A percentile compares a stretch with the other conserved stretches of the same genome.
Evolutionary conservation across 1,140 invertebrate genomes (phyloP).

Genomic region (Drosophila sucinea): DNA sequence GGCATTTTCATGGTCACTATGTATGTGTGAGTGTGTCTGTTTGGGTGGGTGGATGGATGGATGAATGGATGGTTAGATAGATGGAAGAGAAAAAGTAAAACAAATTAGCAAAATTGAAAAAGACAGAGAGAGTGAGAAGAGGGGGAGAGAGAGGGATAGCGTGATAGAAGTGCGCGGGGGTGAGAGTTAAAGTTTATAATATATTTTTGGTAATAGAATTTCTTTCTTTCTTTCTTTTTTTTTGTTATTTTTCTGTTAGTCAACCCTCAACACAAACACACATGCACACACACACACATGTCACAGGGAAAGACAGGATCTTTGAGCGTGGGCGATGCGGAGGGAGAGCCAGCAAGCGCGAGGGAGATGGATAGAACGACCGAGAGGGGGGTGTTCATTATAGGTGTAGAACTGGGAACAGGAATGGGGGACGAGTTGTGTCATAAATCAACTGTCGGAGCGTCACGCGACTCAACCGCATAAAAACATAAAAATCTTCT

Average conservation of each 20-base stretch:
- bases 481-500: conserved; percentile 54
- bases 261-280: conserved; percentile 19
- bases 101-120: conserved; percentile 59
- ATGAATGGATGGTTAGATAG: conserved; percentile 1
- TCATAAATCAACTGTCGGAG: conserved; percentile 59
- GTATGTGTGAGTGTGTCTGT: conserved; percentile 34
- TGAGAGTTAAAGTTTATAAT: conserved; percentile 14
- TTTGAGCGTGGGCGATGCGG: conserved; percentile 6
- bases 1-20: conserved; percentile 75
- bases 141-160: conserved; percentile 4
- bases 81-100: conserved; percentile 1
- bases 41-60: not conserved
- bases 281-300: conserved; percentile 13
- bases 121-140: conserved; percentile 27
- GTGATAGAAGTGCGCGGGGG: not conserved
- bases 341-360: not conserved
- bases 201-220: conserved; percentile 11
- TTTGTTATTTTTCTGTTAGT: conserved; percentile 7
- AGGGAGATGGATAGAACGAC: conserved; percentile 23
- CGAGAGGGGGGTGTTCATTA: conserved; percentile 21
- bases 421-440: conserved; percentile 21
- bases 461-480: conserved; percentile 38
- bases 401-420: not conserved
- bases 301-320: conserved; percentile 3
- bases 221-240: not conserved